These are phyloP conservation scores for Hipposideros larvatus DNA, from an alignment of 2,797 vertebrate genomes.

Conservation along the genomic window DNA sequence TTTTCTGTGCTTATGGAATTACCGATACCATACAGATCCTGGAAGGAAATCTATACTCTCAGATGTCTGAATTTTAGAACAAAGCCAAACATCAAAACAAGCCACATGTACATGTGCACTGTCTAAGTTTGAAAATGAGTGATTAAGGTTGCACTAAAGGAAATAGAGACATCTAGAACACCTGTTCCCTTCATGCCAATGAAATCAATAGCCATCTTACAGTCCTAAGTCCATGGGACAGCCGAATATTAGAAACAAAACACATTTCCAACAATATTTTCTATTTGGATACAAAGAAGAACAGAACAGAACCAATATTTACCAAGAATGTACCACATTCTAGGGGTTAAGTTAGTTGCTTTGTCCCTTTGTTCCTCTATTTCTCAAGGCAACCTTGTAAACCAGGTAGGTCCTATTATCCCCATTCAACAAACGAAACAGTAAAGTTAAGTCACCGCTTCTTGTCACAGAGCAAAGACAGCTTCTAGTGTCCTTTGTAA, in stretches of 20 bases:
- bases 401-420: neutral
- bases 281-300: neutral
- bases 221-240: neutral
- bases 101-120: neutral
- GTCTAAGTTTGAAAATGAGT: neutral
- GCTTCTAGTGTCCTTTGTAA: neutral
- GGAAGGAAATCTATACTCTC: neutral
- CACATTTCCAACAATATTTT: neutral
- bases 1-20: conserved; percentile 2
- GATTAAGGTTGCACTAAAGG: neutral
- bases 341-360: neutral
- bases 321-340: neutral
- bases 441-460: neutral
- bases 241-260: neutral
- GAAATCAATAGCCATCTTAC: neutral
- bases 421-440: neutral
- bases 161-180: neutral
- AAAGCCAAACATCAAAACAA: neutral
- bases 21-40: neutral
- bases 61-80: neutral
- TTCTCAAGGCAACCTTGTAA: neutral
- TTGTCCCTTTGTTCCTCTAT: neutral
- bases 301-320: neutral
- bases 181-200: neutral
- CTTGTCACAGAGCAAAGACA: neutral